Percentiles rank a stretch among this genome's conserved stretches.
Conservation (phyloP, 2,888 invertebrate genomes). For the Siphlonurus alternatus region DNA sequence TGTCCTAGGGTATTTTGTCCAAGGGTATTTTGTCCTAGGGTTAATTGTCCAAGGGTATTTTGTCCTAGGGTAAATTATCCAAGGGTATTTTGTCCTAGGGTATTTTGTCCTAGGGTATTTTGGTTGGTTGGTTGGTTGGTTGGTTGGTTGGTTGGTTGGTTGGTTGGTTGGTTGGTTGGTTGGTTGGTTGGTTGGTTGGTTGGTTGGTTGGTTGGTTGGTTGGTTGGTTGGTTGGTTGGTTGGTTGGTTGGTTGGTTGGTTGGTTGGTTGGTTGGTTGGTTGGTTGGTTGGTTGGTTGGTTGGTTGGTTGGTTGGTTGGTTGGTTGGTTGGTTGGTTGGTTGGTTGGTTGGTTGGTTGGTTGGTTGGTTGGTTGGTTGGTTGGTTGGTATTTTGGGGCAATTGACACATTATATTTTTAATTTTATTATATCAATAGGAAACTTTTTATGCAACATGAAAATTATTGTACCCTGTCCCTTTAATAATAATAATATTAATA, state of each 20-base stretch:
- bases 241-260: background rate
- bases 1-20: too few species aligned
- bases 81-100: too few species aligned
- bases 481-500: too few species aligned
- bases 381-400: too few species aligned
- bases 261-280: background rate
- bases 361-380: background rate
- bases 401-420: too few species aligned
- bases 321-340: background rate
- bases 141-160: background rate
- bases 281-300: background rate
- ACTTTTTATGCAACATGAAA: too few species aligned
- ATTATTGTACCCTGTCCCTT: too few species aligned
- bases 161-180: background rate
- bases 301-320: background rate
- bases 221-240: background rate
- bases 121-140: background rate
- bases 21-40: too few species aligned
- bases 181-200: background rate
- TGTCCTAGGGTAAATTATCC: too few species aligned
- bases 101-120: too few species aligned
- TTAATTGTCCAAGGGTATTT: too few species aligned
- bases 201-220: background rate
- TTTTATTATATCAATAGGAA: too few species aligned
- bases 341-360: background rate